Evolutionary conservation across 1,140 invertebrate species (phyloP).

Genomic region (Vollenhovia emeryi): DNA sequence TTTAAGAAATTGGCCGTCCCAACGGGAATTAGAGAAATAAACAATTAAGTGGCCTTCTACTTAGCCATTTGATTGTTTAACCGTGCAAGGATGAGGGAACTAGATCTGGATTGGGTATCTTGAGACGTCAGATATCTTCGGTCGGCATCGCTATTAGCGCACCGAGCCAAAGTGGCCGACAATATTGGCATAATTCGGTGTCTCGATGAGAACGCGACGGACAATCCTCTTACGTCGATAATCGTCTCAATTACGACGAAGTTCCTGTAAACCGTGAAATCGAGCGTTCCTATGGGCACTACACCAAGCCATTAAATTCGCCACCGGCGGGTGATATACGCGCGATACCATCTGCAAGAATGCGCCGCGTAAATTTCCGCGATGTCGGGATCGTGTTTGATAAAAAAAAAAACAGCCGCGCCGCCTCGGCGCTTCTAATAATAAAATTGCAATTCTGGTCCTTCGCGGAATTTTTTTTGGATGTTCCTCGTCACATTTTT

Average conservation of each 20-base stretch:
- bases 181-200: slow-evolving; percentile 56
- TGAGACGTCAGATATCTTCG: slow-evolving; percentile 44
- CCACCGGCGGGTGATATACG: slow-evolving; percentile 56
- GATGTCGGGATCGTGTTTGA: slow-evolving; percentile 57
- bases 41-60: no score
- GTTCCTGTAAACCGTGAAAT: slow-evolving; percentile 65
- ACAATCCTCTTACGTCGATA: slow-evolving; percentile 62
- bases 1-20: background rate
- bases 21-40: background rate
- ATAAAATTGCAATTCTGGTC: slow-evolving; percentile 48
- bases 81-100: background rate
- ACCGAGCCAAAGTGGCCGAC: slow-evolving; percentile 34
- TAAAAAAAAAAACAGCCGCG: slow-evolving; percentile 45
- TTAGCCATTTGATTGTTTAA: slow-evolving; percentile 20
- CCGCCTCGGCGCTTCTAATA: slow-evolving; percentile 37
- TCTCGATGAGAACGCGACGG: slow-evolving; percentile 59
- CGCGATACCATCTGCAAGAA: slow-evolving; percentile 51
- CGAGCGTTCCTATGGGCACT: slow-evolving; percentile 36
- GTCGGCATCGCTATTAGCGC: slow-evolving; percentile 45
- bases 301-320: slow-evolving; percentile 61
- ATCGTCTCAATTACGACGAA: slow-evolving; percentile 61
- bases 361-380: slow-evolving; percentile 49
- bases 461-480: background rate
- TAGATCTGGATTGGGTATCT: slow-evolving; percentile 27
- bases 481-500: no score